A percentile compares a stretch with the other conserved stretches of the same genome.
Conservation (phyloP, 2,888 invertebrate species). For the Cosmopolites sordidus region DNA sequence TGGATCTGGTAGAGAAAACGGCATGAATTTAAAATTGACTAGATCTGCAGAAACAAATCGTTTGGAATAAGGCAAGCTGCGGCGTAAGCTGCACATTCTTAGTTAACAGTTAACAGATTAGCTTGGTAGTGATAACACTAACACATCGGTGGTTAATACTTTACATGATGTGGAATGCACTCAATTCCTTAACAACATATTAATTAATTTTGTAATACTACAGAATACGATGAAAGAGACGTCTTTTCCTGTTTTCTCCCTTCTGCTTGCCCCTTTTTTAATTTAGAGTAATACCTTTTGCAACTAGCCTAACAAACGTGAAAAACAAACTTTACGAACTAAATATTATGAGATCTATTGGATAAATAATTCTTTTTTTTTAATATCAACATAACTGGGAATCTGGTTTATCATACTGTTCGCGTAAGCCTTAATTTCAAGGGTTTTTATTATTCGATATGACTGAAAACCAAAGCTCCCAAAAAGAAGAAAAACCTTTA, state of each 20-base stretch:
- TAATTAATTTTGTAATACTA: background rate
- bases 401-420: constrained; percentile 10
- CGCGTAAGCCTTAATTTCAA: no score
- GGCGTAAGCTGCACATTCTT: constrained; percentile 37
- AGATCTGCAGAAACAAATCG: constrained; percentile 40
- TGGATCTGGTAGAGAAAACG: no score
- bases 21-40: constrained; percentile 32
- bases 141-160: constrained; percentile 14
- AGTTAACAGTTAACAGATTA: constrained; percentile 16
- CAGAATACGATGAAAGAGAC: background rate
- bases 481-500: no score
- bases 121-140: constrained; percentile 21
- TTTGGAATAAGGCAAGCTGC: constrained; percentile 39
- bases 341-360: constrained; percentile 36
- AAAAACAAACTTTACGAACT: constrained; percentile 10
- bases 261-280: constrained; percentile 5
- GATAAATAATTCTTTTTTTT: constrained; percentile 27
- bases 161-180: constrained; percentile 21
- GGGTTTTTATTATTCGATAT: no score
- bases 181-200: constrained; percentile 11
- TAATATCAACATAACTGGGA: constrained; percentile 32
- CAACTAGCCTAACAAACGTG: background rate
- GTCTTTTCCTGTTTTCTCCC: constrained; percentile 3
- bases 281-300: background rate
- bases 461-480: no score